Percentiles rank a stretch among this genome's conserved stretches.
These are phyloP conservation scores for Setophaga petechia DNA, from an alignment of 2,113 vertebrate genomes.

Conservation along the genomic window DNA sequence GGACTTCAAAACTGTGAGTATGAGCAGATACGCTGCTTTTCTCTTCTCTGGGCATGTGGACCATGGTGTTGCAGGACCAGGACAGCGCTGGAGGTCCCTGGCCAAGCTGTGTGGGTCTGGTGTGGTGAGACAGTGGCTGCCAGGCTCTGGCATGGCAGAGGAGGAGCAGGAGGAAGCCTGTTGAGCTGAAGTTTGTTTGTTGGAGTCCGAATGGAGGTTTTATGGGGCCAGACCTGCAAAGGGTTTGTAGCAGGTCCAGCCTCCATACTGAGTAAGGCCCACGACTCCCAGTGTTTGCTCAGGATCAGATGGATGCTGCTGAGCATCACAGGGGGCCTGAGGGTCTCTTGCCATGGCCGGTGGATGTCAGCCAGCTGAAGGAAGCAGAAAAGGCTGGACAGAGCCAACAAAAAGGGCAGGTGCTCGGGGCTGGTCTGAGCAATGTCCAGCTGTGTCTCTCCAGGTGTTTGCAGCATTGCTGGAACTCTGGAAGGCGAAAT, in stretches of 20 bases:
- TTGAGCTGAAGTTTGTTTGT: conserved; percentile 26
- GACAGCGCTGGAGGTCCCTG: not conserved
- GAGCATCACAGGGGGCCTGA: not conserved
- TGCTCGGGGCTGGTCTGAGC: fast-evolving
- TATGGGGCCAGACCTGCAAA: not conserved
- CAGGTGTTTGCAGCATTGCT: not conserved
- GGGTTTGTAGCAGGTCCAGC: not conserved
- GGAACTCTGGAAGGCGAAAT: not conserved
- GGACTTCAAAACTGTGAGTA: conserved; percentile 98
- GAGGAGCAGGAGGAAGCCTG: not conserved
- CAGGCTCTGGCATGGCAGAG: not conserved
- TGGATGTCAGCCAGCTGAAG: not conserved
- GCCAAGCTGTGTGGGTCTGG: fast-evolving
- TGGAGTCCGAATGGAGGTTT: not conserved
- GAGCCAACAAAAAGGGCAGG: not conserved
- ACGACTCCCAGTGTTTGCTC: fast-evolving
- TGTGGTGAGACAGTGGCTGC: not conserved
- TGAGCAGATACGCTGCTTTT: not conserved
- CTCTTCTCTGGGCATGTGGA: not conserved
- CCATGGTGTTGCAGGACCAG: not conserved
- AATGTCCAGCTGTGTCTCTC: not conserved
- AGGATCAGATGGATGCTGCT: not conserved
- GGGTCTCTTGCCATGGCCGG: not conserved
- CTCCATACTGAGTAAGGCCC: not conserved
- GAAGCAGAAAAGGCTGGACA: not conserved